Conservation (phyloP, 2,113 vertebrate species). For the Cyanistes caeruleus region DNA sequence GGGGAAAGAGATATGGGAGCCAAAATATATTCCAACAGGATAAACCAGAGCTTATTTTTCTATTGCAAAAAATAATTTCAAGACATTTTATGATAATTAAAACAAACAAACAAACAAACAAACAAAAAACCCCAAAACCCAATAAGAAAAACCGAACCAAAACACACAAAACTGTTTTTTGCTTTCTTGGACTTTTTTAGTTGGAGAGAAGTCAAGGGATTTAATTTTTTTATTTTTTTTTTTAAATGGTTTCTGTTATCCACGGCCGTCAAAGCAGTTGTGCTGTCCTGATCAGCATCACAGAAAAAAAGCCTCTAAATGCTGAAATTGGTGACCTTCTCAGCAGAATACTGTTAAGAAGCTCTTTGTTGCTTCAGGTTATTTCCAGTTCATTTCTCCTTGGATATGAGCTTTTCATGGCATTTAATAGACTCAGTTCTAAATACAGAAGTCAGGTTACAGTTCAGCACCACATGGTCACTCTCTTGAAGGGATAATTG, state of each 20-base stretch:
- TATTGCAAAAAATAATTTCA: not conserved
- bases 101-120: too few relatives aligned
- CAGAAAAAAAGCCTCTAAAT: conserved; percentile 39
- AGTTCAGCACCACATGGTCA: conserved; percentile 48
- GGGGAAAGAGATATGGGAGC: not conserved
- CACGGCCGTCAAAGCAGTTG: conserved; percentile 1
- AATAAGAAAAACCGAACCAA: too few relatives aligned
- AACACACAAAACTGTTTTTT: accelerated
- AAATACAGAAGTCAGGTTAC: conserved; percentile 64
- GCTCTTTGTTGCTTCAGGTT: conserved; percentile 67
- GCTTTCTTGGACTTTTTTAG: not conserved
- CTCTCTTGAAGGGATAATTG: conserved; percentile 56
- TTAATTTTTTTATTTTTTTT: not conserved
- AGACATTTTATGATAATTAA: not conserved
- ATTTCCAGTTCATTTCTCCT: conserved; percentile 68
- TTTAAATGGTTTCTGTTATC: not conserved
- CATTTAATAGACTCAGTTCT: conserved; percentile 59
- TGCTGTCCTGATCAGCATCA: conserved; percentile 39
- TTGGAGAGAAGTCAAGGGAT: not conserved
- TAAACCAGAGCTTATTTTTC: not conserved
- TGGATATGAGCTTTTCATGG: conserved; percentile 58
- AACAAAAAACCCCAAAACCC: not conserved
- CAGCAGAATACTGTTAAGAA: conserved; percentile 54
- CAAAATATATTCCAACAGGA: not conserved
- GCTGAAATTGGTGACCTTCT: conserved; percentile 67